Base-by-base conservation (phyloP, 2,113 vertebrate genomes). In the Phyllopteryx taeniolatus region DNA sequence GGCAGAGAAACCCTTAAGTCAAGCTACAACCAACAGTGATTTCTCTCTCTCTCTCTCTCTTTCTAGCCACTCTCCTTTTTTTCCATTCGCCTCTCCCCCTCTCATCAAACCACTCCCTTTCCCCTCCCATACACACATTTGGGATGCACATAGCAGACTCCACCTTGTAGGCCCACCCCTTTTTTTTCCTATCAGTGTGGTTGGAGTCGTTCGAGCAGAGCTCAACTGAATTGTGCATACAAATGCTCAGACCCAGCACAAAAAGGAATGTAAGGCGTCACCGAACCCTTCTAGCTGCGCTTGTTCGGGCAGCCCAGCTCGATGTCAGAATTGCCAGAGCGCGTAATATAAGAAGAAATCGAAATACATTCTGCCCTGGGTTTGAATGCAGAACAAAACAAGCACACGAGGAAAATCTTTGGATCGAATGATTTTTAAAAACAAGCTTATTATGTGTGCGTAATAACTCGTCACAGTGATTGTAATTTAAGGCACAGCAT, bases 201-300 rank as follows among this genome's bases (percentile, higher is more conserved):
- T 76, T 84, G 72, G 67, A 84, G 86, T 78, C 85, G 75, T 82
- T 78, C 78, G 35, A 65, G 80, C 63, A 54, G 63, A 78, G 71
- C 70, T 74, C 81, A 70, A 47, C 70, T 73, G 54, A 84, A 70
- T 67, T 68, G 70, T 66, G 72, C 43, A 70, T 75, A 68, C 86
- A 88, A 91, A 91, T 89, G 89, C 86, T 83, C 81, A 86, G 86
- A 83, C 88, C 92, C 66, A 89, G 79, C 78, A 57, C 67, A 67
- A 35, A 74, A 39, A 90, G 84, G 90, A 93, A 91, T 93, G 88
- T 79, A 73, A 69, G 73, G 75, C 68, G 83, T 74, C 69, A 79
- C 73, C 77, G 63, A 62, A 65, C 73, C 53, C 56, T 56, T 62
- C 7, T 7, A n/a, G n/a, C n/a, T n/a, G n/a, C n/a, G n/a, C n/a